Percentiles rank a stretch among this genome's conserved stretches.
These are phyloP conservation scores for Erpornis zantholeuca DNA, from an alignment of 2,113 vertebrate species.

Conservation along the genomic window DNA sequence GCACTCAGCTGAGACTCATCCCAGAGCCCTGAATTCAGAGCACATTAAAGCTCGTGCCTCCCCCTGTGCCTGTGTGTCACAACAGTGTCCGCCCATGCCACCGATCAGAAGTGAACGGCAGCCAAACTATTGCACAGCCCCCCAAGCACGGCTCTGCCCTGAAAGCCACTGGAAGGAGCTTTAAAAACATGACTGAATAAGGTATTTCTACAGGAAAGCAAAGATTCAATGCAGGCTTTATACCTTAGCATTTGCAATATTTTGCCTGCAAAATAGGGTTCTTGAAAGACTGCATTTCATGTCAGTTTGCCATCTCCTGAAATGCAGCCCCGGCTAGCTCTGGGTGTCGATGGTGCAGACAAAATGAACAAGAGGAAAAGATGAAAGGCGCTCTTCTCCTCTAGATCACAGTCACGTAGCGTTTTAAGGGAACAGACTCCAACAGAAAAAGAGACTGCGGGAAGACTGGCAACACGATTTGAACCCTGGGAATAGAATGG, in stretches of 20 bases:
- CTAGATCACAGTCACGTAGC: too few relatives aligned
- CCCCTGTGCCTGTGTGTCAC: constrained; percentile 42
- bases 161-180: neutral
- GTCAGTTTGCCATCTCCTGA: too few relatives aligned
- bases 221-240: neutral
- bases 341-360: too few relatives aligned
- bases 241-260: neutral
- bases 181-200: neutral
- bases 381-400: too few relatives aligned
- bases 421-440: too few relatives aligned
- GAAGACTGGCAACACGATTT: too few relatives aligned
- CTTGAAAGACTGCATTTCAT: neutral
- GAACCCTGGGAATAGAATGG: too few relatives aligned
- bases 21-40: neutral
- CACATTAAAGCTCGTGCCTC: constrained; percentile 11
- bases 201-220: neutral
- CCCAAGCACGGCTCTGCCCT: neutral
- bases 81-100: constrained; percentile 23
- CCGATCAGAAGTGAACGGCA: neutral
- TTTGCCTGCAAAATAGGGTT: neutral
- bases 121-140: neutral
- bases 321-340: too few relatives aligned
- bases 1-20: constrained; percentile 50
- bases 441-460: too few relatives aligned
- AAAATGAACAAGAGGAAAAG: too few relatives aligned